phyloP scores from a whole-genome alignment of 2,113 vertebrate genomes.

The Podiceps cristatus region DNA sequence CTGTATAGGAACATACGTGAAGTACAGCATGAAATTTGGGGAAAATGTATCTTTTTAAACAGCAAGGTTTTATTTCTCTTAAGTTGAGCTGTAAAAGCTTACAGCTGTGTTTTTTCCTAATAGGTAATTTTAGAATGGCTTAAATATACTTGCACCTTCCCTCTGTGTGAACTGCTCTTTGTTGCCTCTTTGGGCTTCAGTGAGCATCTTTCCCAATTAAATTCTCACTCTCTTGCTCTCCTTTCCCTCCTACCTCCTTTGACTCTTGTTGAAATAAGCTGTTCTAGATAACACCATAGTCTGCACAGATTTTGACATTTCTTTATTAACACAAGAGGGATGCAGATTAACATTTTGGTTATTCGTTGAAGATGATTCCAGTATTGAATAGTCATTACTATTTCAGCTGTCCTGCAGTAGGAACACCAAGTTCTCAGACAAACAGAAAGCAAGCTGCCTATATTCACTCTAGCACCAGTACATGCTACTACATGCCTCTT shows the following conservation, averaged over 20 bases:
- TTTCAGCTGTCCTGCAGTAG: neutral
- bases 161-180: neutral
- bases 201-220: neutral
- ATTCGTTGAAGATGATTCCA: neutral
- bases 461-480: neutral
- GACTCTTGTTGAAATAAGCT: neutral
- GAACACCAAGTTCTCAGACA: neutral
- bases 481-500: neutral
- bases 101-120: neutral
- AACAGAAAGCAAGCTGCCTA: neutral
- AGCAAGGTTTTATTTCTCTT: neutral
- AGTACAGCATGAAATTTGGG: neutral
- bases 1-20: neutral
- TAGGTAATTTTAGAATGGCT: neutral
- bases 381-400: neutral
- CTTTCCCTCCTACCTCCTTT: neutral
- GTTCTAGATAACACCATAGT: neutral
- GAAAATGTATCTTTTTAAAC: neutral
- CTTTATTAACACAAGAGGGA: neutral
- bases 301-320: neutral
- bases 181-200: neutral
- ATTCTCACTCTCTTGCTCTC: neutral
- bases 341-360: conserved; percentile 6
- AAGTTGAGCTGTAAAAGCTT: neutral
- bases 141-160: neutral